phyloP scores from a whole-genome alignment of 2,113 vertebrate species.

The Centropus unirufus region DNA sequence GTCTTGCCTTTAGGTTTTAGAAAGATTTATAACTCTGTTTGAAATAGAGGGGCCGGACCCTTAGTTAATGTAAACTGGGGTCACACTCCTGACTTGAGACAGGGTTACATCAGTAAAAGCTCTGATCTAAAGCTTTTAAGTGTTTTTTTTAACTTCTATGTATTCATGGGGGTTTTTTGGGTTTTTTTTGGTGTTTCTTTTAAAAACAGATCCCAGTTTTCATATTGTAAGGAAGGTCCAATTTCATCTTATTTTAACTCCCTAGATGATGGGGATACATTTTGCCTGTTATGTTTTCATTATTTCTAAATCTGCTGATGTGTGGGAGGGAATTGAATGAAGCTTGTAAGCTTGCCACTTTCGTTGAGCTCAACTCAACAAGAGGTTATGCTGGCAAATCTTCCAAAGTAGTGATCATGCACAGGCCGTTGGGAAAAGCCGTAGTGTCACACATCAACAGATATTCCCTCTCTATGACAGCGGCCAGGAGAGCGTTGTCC shows the following conservation, averaged over 20 bases:
- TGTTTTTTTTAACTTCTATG: background rate
- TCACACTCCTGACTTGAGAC: background rate
- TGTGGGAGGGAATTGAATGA: constrained; percentile 3
- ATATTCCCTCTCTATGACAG: background rate
- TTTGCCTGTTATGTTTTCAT: background rate
- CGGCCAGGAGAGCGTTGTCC: background rate
- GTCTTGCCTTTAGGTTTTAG: background rate
- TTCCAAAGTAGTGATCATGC: background rate
- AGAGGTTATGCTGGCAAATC: background rate
- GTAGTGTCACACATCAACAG: background rate
- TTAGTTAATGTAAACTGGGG: background rate
- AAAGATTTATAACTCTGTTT: background rate
- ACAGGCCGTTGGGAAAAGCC: background rate
- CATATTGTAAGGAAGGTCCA: background rate
- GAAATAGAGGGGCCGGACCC: background rate
- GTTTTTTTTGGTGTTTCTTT: background rate
- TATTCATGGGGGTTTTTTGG: background rate
- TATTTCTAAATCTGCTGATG: background rate
- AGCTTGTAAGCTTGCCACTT: background rate
- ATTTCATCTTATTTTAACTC: background rate
- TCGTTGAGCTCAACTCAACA: background rate
- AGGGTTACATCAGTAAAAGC: background rate
- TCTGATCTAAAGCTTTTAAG: background rate
- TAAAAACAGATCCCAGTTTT: background rate
- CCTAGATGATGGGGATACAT: background rate